Percentiles rank a stretch among this genome's conserved stretches.
These are phyloP conservation scores for Tribolium freemani DNA, from an alignment of 2,888 invertebrate genomes.

Conservation along the genomic window DNA sequence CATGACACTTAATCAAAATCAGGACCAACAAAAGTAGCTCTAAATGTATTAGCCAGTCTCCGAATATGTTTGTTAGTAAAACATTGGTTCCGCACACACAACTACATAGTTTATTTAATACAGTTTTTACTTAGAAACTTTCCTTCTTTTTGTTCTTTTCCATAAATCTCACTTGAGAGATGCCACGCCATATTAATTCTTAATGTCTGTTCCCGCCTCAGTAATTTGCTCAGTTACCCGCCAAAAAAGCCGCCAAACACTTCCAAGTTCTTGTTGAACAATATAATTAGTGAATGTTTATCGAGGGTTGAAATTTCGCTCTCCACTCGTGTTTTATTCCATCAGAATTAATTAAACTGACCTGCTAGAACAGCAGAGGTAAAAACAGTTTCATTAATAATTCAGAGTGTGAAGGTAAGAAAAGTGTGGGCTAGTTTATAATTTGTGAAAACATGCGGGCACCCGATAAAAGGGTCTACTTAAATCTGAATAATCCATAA, in stretches of 20 bases:
- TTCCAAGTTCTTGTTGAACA: slow-evolving; percentile 8
- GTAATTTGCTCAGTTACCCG: slow-evolving; percentile 9
- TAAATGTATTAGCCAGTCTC: background rate
- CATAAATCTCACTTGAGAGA: background rate
- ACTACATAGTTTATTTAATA: background rate
- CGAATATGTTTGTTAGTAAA: background rate
- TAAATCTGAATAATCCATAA: slow-evolving; percentile 34
- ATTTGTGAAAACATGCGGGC: slow-evolving; percentile 6
- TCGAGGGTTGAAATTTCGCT: background rate
- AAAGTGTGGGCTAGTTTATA: background rate
- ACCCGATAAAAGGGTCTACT: slow-evolving; percentile 13
- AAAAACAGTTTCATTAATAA: slow-evolving; percentile 20
- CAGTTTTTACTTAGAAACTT: background rate
- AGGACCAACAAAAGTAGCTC: background rate
- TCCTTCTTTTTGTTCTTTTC: background rate
- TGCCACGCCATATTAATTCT: slow-evolving; percentile 6
- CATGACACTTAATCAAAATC: background rate
- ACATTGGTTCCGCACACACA: background rate
- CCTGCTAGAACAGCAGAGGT: background rate
- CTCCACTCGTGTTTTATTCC: background rate
- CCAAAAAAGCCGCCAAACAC: slow-evolving; percentile 11
- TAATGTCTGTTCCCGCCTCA: slow-evolving; percentile 2
- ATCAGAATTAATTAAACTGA: background rate
- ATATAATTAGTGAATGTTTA: background rate
- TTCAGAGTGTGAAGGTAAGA: background rate